Percentiles rank a stretch among this genome's conserved stretches.
These are phyloP conservation scores for Eolophus roseicapilla DNA, from an alignment of 2,113 vertebrate genomes.

Conservation along the genomic window DNA sequence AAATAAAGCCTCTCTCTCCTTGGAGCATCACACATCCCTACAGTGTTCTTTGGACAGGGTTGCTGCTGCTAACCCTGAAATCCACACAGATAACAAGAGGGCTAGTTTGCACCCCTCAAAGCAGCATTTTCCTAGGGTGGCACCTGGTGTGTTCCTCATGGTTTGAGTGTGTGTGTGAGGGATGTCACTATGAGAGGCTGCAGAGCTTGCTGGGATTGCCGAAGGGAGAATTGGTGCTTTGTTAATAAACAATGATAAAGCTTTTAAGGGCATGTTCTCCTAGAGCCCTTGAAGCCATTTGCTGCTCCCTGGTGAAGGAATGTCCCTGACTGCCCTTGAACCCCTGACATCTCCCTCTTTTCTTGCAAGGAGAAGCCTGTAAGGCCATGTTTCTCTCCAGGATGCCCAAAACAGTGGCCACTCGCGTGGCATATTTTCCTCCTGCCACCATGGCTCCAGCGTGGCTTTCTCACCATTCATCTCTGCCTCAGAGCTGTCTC, in stretches of 20 bases:
- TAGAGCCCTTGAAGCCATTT: background rate
- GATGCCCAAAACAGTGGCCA: no score
- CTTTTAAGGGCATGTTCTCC: background rate
- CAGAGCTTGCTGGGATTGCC: background rate
- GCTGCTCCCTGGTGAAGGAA: background rate
- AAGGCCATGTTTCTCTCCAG: background rate
- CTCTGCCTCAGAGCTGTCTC: background rate
- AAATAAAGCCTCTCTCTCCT: background rate
- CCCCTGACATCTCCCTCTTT: background rate
- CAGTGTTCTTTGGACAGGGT: background rate
- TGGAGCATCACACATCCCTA: background rate
- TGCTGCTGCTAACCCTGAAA: background rate
- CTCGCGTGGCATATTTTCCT: fast-evolving
- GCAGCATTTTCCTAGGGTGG: background rate
- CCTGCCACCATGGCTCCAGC: background rate
- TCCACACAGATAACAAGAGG: background rate
- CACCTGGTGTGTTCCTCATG: background rate
- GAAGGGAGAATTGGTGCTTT: background rate
- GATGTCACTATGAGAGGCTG: background rate
- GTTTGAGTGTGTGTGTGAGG: background rate
- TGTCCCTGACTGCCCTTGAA: background rate
- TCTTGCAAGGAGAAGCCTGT: background rate
- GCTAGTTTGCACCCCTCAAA: background rate
- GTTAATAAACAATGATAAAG: background rate
- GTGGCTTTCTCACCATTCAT: background rate